Conservation (phyloP, 2,888 invertebrate genomes). For the Pollenia labialis region DNA sequence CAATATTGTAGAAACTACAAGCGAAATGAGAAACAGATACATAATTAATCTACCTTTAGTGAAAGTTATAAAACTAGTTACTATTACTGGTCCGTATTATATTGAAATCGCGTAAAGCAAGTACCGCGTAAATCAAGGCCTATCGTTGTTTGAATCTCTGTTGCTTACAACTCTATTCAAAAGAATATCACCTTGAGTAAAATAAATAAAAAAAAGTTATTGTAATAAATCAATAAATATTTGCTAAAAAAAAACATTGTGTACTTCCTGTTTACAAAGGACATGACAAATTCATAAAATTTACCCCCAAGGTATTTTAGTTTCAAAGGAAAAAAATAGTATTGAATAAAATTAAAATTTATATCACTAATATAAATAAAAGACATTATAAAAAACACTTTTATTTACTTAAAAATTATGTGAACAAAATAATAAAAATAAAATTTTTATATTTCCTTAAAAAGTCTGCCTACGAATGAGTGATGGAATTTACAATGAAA, state of each 20-base stretch:
- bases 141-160: too few relatives aligned
- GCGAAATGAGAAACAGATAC: too few relatives aligned
- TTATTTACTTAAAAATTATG: background rate
- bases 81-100: too few relatives aligned
- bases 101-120: too few relatives aligned
- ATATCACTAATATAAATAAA: background rate
- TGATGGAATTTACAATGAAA: background rate
- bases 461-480: constrained; percentile 11
- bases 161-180: too few relatives aligned
- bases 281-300: background rate
- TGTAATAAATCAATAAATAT: constrained; percentile 16
- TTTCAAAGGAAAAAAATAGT: too few relatives aligned
- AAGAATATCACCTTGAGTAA: background rate
- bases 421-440: constrained; percentile 23
- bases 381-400: background rate
- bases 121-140: too few relatives aligned
- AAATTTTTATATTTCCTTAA: background rate
- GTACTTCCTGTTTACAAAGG: background rate
- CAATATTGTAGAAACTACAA: too few relatives aligned
- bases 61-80: too few relatives aligned
- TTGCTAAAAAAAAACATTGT: background rate
- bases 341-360: background rate
- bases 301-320: background rate
- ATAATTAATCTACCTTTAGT: too few relatives aligned
- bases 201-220: background rate